Evolutionary conservation across 2,797 vertebrate genomes (phyloP).

Genomic region (Cottoperca gobio): DNA sequence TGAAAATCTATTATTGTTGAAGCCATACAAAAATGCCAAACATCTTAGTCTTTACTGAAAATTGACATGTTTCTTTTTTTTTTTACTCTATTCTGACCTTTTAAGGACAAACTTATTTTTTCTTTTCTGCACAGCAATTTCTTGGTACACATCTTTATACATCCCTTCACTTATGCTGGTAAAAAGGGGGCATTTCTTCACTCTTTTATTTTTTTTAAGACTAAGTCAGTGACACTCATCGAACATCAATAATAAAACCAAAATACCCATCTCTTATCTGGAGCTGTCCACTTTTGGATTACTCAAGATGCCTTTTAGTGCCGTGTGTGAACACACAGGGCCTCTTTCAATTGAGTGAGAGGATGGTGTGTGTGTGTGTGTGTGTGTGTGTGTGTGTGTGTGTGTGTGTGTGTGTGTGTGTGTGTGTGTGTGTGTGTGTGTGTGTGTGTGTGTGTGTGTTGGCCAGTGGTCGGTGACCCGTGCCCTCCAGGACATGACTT

Average conservation of each 20-base stretch:
- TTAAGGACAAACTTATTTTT: background rate
- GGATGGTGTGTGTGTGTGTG: slow-evolving; percentile 29
- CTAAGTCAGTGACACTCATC: background rate
- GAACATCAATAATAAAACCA: background rate
- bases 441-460: slow-evolving; percentile 17
- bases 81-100: background rate
- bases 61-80: too few species aligned
- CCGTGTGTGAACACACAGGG: slow-evolving; percentile 50
- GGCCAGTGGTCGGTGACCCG: slow-evolving; percentile 66
- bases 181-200: background rate
- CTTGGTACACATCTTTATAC: background rate
- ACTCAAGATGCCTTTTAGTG: slow-evolving; percentile 35
- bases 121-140: background rate
- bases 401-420: slow-evolving; percentile 21
- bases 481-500: slow-evolving; percentile 47
- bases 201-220: background rate
- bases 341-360: slow-evolving; percentile 53
- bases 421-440: slow-evolving; percentile 17
- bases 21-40: background rate
- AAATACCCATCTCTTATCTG: slow-evolving; percentile 13
- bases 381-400: slow-evolving; percentile 7
- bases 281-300: slow-evolving; percentile 32
- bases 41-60: background rate
- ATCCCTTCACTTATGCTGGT: background rate
- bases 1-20: background rate